Percentiles rank a stretch among this genome's conserved stretches.
These are phyloP conservation scores for Drosophila limbata DNA, from an alignment of 2,888 invertebrate genomes.

Conservation along the genomic window DNA sequence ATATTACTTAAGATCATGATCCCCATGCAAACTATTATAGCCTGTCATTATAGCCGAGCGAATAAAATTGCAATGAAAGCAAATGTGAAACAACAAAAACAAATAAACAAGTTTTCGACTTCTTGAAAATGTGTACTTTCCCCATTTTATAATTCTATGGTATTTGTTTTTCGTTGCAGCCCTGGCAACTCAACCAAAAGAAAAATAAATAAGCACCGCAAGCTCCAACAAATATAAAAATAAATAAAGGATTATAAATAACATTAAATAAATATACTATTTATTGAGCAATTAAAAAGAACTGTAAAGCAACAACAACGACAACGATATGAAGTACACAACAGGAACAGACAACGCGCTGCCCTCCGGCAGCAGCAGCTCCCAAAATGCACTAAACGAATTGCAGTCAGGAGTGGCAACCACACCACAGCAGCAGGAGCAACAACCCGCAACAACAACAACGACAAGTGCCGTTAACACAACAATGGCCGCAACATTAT, in stretches of 20 bases:
- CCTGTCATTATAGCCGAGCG: conserved; percentile 8
- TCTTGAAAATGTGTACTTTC: conserved; percentile 13
- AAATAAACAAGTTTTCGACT: conserved; percentile 19
- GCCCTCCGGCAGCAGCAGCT: conserved; percentile 53
- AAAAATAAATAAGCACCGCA: conserved; percentile 25
- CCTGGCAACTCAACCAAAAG: conserved; percentile 50
- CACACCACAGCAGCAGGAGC: conserved; percentile 43
- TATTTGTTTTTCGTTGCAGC: conserved; percentile 36
- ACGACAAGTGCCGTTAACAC: conserved; percentile 61
- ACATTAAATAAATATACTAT: conserved; percentile 22
- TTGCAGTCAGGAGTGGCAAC: conserved; percentile 47
- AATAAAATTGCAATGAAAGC: conserved; percentile 2
- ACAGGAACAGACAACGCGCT: conserved; percentile 70
- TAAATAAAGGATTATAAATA: conserved; percentile 11
- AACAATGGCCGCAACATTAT: conserved; percentile 34
- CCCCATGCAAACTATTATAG: neutral
- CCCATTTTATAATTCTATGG: conserved; percentile 8
- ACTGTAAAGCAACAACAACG: conserved; percentile 25
- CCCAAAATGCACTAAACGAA: conserved; percentile 59
- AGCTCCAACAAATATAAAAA: conserved; percentile 20
- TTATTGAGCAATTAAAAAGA: conserved; percentile 36
- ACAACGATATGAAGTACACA: conserved; percentile 79
- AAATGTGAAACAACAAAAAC: neutral
- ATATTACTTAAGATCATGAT: conserved; percentile 5
- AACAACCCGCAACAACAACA: conserved; percentile 40